A percentile compares a stretch with the other conserved stretches of the same genome.
Evolutionary conservation across 2,113 vertebrate genomes (phyloP).

Genomic region (Corythaixoides concolor): DNA sequence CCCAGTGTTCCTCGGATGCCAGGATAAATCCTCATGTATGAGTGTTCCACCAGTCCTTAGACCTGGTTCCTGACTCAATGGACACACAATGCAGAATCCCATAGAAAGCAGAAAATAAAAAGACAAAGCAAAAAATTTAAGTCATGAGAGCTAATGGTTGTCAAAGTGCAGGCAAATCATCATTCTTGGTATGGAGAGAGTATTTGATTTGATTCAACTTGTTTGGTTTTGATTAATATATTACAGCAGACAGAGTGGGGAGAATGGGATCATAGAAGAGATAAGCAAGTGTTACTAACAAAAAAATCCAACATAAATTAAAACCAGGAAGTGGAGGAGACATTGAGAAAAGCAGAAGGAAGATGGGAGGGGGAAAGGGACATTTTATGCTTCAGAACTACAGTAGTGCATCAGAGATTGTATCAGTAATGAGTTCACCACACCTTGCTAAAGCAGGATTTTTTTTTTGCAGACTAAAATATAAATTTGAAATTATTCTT

Average conservation of each 20-base stretch:
- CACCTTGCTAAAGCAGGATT: background rate
- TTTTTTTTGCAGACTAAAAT: background rate
- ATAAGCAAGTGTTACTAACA: background rate
- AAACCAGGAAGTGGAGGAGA: background rate
- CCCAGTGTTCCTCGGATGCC: background rate
- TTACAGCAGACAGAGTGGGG: background rate
- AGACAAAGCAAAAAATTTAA: background rate
- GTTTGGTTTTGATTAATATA: background rate
- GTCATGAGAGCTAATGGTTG: background rate
- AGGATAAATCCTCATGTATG: background rate
- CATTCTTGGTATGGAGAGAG: background rate
- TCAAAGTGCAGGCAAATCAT: background rate
- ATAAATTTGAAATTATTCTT: background rate
- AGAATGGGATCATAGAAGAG: background rate
- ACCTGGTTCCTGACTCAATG: background rate
- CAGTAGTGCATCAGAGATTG: background rate
- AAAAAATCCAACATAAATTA: background rate
- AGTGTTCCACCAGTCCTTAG: background rate
- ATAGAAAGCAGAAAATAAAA: background rate
- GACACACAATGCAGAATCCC: background rate
- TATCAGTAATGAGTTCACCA: background rate
- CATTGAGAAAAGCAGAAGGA: background rate
- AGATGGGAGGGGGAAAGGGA: rapidly evolving
- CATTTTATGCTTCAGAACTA: background rate
- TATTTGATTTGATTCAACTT: background rate